These are phyloP conservation scores for Tragelaphus buxtoni DNA, from an alignment of 2,113 vertebrate genomes.

Conservation along the genomic window DNA sequence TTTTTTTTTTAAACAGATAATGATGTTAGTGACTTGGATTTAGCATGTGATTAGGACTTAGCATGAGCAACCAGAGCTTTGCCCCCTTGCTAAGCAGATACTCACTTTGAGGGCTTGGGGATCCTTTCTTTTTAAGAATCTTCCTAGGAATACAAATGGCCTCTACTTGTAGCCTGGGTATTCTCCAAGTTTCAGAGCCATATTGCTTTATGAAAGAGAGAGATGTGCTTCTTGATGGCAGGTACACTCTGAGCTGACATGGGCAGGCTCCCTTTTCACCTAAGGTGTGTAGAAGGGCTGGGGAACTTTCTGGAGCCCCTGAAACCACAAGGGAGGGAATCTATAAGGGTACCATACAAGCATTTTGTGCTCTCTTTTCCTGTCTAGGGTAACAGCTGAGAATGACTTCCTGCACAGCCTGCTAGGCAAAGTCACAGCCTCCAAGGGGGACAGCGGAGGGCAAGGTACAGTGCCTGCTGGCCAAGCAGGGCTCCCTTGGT, in stretches of 20 bases:
- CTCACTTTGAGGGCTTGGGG: neutral
- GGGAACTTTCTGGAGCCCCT: neutral
- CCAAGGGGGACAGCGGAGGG: constrained; percentile 93
- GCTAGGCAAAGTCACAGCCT: constrained; percentile 92
- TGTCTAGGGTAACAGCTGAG: constrained; percentile 88
- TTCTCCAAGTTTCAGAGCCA: neutral
- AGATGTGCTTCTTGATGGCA: neutral
- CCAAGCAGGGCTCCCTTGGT: neutral
- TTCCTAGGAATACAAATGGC: neutral
- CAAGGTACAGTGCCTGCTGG: constrained; percentile 86
- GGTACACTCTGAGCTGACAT: neutral
- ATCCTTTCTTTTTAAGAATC: neutral
- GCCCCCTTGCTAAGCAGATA: neutral
- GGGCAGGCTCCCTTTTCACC: neutral
- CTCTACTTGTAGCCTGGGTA: neutral
- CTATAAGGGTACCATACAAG: accelerated
- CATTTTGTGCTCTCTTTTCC: constrained; percentile 47
- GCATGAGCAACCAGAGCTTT: neutral
- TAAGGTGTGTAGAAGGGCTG: neutral
- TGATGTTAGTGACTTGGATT: neutral
- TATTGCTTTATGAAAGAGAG: neutral
- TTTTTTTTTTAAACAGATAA: neutral
- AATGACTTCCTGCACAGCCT: constrained; percentile 95
- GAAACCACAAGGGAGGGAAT: neutral
- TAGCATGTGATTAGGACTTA: neutral